A percentile compares a stretch with the other conserved stretches of the same genome.
These are phyloP conservation scores for Perccottus glenii DNA, from an alignment of 2,113 vertebrate species.

Conservation along the genomic window DNA sequence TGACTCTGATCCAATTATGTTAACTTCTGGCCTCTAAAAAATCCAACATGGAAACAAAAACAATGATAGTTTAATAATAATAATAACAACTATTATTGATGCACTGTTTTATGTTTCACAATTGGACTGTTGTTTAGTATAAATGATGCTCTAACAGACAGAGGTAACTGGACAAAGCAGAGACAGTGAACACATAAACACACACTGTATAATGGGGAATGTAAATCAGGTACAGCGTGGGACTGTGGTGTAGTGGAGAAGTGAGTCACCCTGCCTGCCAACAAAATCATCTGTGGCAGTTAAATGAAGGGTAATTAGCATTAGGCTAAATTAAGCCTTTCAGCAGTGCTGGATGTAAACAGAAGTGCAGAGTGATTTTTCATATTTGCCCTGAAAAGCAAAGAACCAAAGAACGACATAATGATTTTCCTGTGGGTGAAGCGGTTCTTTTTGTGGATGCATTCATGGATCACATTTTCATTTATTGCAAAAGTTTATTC, in stretches of 20 bases:
- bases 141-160: too few relatives aligned
- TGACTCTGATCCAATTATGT: too few relatives aligned
- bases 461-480: neutral
- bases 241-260: neutral
- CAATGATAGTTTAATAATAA: too few relatives aligned
- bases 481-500: slow-evolving; percentile 9
- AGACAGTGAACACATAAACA: too few relatives aligned
- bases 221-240: neutral
- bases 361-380: slow-evolving; percentile 5
- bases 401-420: neutral
- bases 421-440: neutral
- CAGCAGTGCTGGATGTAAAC: slow-evolving; percentile 6
- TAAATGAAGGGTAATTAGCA: slow-evolving; percentile 14
- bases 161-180: too few relatives aligned
- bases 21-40: too few relatives aligned
- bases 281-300: neutral
- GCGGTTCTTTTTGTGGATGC: slow-evolving; percentile 1
- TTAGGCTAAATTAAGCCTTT: slow-evolving; percentile 7
- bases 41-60: too few relatives aligned
- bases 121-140: too few relatives aligned
- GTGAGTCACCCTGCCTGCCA: neutral
- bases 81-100: too few relatives aligned
- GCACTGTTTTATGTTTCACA: too few relatives aligned
- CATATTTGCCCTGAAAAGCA: slow-evolving; percentile 15
- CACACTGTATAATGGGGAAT: too few relatives aligned